Conservation (phyloP, 2,797 vertebrate species). For the Halcyon badia region DNA sequence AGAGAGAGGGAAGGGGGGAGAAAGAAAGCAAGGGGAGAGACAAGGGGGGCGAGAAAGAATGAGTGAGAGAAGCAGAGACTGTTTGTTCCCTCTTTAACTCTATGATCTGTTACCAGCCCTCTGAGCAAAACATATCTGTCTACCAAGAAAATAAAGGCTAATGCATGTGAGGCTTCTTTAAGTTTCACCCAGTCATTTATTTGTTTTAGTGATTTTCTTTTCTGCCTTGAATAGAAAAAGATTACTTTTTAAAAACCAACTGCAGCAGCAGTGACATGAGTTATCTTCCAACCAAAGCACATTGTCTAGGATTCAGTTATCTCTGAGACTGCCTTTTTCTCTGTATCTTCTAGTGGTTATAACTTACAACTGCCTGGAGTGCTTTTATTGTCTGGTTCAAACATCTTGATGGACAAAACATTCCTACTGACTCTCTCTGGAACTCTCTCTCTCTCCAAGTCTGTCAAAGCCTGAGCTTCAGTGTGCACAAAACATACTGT, state of each 20-base stretch:
- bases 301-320: slow-evolving; percentile 67
- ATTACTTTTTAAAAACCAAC: slow-evolving; percentile 61
- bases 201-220: slow-evolving; percentile 57
- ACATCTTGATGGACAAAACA: slow-evolving; percentile 64
- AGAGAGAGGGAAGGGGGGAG: not conserved
- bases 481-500: not conserved
- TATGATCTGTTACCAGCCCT: slow-evolving; percentile 4
- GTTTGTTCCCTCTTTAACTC: not conserved
- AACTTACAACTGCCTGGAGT: slow-evolving; percentile 67
- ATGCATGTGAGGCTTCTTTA: slow-evolving; percentile 1
- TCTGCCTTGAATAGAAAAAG: slow-evolving; percentile 50
- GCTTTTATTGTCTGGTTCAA: slow-evolving; percentile 61
- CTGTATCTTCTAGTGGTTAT: slow-evolving; percentile 53
- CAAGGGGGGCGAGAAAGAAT: not conserved
- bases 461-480: slow-evolving; percentile 24
- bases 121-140: slow-evolving; percentile 19
- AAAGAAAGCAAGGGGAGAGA: not conserved
- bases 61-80: not conserved
- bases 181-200: slow-evolving; percentile 30
- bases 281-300: slow-evolving; percentile 41
- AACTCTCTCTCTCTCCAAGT: not conserved
- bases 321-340: slow-evolving; percentile 25
- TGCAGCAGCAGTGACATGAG: slow-evolving; percentile 34
- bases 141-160: slow-evolving; percentile 51
- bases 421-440: slow-evolving; percentile 43